phyloP scores from a whole-genome alignment of 2,888 invertebrate genomes.

The Perizoma flavofasciatum region DNA sequence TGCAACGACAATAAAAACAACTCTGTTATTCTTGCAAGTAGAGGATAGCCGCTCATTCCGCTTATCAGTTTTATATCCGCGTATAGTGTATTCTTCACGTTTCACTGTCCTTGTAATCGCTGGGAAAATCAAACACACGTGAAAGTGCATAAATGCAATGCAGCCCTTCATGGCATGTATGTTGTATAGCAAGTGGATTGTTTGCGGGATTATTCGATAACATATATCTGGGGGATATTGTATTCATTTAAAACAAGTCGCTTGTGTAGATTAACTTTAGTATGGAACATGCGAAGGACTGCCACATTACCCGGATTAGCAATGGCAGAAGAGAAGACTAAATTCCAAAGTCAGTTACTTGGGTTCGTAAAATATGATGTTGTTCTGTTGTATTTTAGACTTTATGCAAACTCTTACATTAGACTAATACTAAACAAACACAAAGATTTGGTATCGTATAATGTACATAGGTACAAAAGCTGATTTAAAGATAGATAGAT shows the following conservation, averaged over 20 bases:
- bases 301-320: too few relatives aligned
- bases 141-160: conserved; percentile 13
- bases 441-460: too few relatives aligned
- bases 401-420: too few relatives aligned
- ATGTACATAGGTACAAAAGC: too few relatives aligned
- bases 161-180: neutral
- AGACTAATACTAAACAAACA: too few relatives aligned
- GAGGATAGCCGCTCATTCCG: conserved; percentile 8
- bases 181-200: conserved; percentile 5
- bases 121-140: conserved; percentile 19
- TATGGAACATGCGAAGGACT: too few relatives aligned
- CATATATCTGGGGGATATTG: conserved; percentile 4
- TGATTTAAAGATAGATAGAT: too few relatives aligned
- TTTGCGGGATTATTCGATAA: conserved; percentile 9
- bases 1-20: conserved; percentile 36
- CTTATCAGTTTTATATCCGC: conserved; percentile 22
- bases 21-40: conserved; percentile 22
- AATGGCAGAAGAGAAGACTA: too few relatives aligned
- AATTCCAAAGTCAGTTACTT: too few relatives aligned
- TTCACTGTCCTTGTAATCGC: conserved; percentile 14
- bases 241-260: neutral
- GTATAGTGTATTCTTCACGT: conserved; percentile 10
- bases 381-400: too few relatives aligned
- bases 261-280: too few relatives aligned
- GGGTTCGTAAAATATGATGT: too few relatives aligned